A percentile compares a stretch with the other conserved stretches of the same genome.
phyloP scores from a whole-genome alignment of 1,140 invertebrate species.

The Danaus melanippus region DNA sequence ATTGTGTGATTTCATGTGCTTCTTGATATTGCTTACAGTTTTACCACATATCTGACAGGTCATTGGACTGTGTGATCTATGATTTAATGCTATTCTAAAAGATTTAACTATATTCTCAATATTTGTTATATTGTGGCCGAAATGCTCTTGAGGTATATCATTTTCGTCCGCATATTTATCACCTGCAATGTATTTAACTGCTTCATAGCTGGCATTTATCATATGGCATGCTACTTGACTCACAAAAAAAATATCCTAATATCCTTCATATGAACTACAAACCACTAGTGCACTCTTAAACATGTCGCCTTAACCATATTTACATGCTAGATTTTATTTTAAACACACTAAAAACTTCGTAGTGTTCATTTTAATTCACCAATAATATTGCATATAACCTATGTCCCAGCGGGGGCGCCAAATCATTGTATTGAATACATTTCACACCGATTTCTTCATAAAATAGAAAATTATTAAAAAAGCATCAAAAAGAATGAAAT shows the following conservation, averaged over 20 bases:
- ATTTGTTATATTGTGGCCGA: slow-evolving; percentile 49
- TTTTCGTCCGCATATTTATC: slow-evolving; percentile 63
- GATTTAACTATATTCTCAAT: slow-evolving; percentile 53
- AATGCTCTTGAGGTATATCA: slow-evolving; percentile 44
- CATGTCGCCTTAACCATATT: slow-evolving; percentile 28
- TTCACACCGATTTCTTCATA: slow-evolving; percentile 67
- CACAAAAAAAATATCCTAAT: slow-evolving; percentile 9
- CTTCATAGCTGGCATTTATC: slow-evolving; percentile 12
- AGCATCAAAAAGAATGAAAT: slow-evolving; percentile 38
- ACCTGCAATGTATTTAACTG: slow-evolving; percentile 59
- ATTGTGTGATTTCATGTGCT: slow-evolving; percentile 80
- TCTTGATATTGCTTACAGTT: slow-evolving; percentile 81
- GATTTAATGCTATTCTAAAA: slow-evolving; percentile 45
- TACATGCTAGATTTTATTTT: slow-evolving; percentile 18
- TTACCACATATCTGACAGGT: slow-evolving; percentile 78
- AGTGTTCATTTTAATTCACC: too few relatives aligned
- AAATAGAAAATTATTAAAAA: slow-evolving; percentile 33
- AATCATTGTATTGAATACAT: slow-evolving; percentile 47
- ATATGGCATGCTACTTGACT: slow-evolving; percentile 16
- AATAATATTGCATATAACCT: slow-evolving; percentile 30
- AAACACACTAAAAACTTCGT: slow-evolving; percentile 3
- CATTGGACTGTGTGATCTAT: slow-evolving; percentile 54
- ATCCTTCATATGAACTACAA: slow-evolving; percentile 15
- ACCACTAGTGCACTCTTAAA: slow-evolving; percentile 15
- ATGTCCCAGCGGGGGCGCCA: slow-evolving; percentile 61